Evolutionary conservation across 2,797 vertebrate species (phyloP).

Genomic region (Danio kyathit): DNA sequence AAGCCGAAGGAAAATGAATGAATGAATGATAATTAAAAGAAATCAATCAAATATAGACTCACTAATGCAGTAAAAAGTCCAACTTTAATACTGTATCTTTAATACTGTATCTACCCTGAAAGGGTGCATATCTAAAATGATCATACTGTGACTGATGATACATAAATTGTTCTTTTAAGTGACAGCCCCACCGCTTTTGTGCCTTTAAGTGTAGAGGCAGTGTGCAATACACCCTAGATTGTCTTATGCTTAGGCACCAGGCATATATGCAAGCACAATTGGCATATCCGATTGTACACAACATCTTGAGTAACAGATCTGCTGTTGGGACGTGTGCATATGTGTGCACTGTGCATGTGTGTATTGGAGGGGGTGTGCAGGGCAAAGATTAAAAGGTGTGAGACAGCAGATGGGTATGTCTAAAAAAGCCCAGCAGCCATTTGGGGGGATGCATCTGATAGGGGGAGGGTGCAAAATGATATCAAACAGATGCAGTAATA

Average conservation of each 20-base stretch:
- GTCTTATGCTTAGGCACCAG: conserved; percentile 36
- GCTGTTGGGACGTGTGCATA: conserved; percentile 38
- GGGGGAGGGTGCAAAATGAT: conserved; percentile 65
- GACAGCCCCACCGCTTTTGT: no score
- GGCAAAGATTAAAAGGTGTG: conserved; percentile 81
- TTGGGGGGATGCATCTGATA: conserved; percentile 63
- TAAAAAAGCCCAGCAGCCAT: conserved; percentile 74
- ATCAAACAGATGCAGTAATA: conserved; percentile 69
- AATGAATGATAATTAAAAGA: no score
- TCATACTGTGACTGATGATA: no score
- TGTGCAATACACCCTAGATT: neutral
- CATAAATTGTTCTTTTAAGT: no score
- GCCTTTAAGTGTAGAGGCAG: neutral
- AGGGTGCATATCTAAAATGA: no score
- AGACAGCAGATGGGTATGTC: conserved; percentile 86
- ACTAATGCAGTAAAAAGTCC: no score
- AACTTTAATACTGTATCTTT: no score
- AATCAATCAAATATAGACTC: no score
- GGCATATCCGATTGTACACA: neutral
- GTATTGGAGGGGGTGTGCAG: conserved; percentile 50
- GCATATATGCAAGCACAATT: conserved; percentile 5
- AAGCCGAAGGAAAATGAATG: no score
- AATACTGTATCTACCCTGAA: no score
- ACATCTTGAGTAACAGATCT: conserved; percentile 55
- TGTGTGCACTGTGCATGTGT: conserved; percentile 49